These are phyloP conservation scores for Lasioglossum lativentre DNA, from an alignment of 2,888 invertebrate genomes.

Conservation along the genomic window DNA sequence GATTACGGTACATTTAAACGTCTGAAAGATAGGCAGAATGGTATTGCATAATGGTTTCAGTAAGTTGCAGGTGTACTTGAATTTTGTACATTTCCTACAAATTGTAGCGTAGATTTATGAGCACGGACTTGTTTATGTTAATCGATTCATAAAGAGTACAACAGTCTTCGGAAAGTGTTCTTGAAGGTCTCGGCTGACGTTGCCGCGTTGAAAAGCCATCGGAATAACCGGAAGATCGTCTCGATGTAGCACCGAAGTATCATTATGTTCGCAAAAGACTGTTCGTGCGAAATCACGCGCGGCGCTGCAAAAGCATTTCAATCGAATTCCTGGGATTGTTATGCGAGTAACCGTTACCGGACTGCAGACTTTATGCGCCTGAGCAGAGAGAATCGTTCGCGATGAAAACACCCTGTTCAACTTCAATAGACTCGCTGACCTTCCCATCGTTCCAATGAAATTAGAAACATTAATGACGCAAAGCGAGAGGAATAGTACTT, in stretches of 20 bases:
- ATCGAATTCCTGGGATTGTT: background rate
- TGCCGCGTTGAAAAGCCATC: background rate
- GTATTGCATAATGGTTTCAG: background rate
- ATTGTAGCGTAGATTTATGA: background rate
- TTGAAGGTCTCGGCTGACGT: background rate
- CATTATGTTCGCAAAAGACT: constrained; percentile 4
- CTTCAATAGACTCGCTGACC: background rate
- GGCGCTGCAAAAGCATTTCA: constrained; percentile 25
- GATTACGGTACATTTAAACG: background rate
- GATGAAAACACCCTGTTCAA: background rate
- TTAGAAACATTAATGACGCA: background rate
- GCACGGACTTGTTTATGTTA: background rate
- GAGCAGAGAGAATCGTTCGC: background rate
- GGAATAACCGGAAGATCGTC: background rate
- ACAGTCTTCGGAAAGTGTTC: background rate
- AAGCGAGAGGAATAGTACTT: background rate
- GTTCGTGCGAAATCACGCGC: background rate
- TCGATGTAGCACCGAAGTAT: background rate
- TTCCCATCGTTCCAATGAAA: background rate
- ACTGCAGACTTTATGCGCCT: background rate
- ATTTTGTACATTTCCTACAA: background rate
- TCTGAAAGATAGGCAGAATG: background rate
- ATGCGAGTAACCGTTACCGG: constrained; percentile 2
- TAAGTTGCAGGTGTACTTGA: background rate
- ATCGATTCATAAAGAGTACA: background rate